These are phyloP conservation scores for Colinus virginianus DNA, from an alignment of 2,113 vertebrate species.

Conservation along the genomic window DNA sequence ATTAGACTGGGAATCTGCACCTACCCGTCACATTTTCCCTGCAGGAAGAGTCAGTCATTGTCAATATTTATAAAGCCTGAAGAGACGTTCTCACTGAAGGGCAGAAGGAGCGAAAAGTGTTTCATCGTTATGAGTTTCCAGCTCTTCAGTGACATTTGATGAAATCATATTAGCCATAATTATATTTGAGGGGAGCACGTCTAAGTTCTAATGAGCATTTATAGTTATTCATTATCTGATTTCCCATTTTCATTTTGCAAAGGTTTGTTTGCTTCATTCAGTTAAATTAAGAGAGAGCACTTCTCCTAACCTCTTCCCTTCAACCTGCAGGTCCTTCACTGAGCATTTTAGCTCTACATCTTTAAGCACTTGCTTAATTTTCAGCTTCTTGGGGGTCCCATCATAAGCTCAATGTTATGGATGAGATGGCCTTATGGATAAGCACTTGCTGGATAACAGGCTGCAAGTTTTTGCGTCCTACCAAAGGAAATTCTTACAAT, in stretches of 20 bases:
- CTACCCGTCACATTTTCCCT: conserved; percentile 19
- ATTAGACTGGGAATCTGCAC: not conserved
- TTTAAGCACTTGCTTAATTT: not conserved
- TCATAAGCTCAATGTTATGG: not conserved
- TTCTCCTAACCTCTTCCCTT: not conserved
- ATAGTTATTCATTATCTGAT: conserved; percentile 43
- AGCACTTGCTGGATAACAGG: not conserved
- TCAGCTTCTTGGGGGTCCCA: not conserved
- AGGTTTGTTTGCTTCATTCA: conserved; percentile 14
- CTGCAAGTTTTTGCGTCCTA: not conserved
- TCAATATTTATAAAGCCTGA: conserved; percentile 42
- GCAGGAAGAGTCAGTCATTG: conserved; percentile 46
- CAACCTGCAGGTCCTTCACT: not conserved
- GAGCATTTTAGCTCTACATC: fast-evolving
- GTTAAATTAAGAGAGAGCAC: not conserved
- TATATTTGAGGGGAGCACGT: conserved; percentile 18
- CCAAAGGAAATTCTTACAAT: not conserved
- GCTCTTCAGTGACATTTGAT: conserved; percentile 56
- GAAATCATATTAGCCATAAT: conserved; percentile 57
- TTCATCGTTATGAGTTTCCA: conserved; percentile 23
- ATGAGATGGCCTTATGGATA: not conserved
- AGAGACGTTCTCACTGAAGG: not conserved
- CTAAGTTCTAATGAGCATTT: conserved; percentile 48
- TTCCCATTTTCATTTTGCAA: conserved; percentile 40
- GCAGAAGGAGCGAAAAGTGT: not conserved